A percentile compares a stretch with the other conserved stretches of the same genome.
These are phyloP conservation scores for Lethenteron camtschaticum DNA, from an alignment of 2,113 vertebrate species.

Conservation along the genomic window DNA sequence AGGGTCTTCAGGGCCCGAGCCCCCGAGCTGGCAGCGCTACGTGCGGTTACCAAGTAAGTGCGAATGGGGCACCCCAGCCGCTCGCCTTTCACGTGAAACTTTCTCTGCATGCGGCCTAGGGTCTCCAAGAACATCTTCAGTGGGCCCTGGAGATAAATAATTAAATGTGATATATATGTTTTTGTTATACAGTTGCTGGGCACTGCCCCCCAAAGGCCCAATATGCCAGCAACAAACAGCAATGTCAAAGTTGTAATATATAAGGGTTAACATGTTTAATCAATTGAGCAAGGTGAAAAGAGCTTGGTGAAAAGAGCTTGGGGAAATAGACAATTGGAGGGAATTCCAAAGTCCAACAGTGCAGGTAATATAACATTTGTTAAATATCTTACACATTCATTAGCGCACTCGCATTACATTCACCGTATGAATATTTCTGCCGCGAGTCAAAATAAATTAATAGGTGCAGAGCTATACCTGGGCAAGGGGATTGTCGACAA, in stretches of 20 bases:
- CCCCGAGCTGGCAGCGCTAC: slow-evolving; percentile 70
- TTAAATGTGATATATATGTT: background rate
- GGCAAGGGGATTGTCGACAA: slow-evolving; percentile 71
- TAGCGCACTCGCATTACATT: background rate
- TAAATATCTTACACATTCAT: background rate
- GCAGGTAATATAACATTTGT: background rate
- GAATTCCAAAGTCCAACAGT: background rate
- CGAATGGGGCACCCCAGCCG: slow-evolving; percentile 71
- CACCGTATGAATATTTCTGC: background rate
- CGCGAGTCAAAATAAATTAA: too few relatives aligned
- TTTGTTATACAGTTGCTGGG: background rate
- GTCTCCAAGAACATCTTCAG: slow-evolving; percentile 72
- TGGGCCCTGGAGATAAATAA: slow-evolving; percentile 34
- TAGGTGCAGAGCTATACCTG: slow-evolving; percentile 30
- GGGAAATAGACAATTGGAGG: too few relatives aligned
- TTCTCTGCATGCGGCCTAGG: slow-evolving; percentile 72
- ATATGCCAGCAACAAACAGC: too few relatives aligned
- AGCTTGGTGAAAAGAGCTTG: background rate
- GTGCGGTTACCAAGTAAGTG: slow-evolving; percentile 71
- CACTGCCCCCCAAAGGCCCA: too few relatives aligned
- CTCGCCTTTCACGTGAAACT: slow-evolving; percentile 65
- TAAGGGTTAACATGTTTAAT: background rate
- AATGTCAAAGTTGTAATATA: too few relatives aligned
- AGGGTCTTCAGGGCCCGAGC: slow-evolving; percentile 68
- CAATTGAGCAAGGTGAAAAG: background rate